These are phyloP conservation scores for Mythimna lalbum DNA, from an alignment of 2,888 invertebrate species.

Conservation along the genomic window DNA sequence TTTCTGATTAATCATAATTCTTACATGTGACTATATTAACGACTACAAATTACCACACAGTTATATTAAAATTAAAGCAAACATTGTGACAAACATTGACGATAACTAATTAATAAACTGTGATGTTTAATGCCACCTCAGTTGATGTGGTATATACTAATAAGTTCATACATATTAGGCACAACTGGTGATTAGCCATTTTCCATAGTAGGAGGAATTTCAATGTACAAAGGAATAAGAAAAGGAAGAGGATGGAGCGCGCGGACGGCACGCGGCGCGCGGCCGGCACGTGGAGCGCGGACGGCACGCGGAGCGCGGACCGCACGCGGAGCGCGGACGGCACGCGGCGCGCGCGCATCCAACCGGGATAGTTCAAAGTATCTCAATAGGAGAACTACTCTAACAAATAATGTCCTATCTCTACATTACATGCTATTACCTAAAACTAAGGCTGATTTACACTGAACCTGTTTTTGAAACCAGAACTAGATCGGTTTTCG, in stretches of 20 bases:
- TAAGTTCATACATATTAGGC: constrained; percentile 48
- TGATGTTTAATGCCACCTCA: constrained; percentile 35
- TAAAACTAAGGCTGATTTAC: constrained; percentile 18
- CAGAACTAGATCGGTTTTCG: no score
- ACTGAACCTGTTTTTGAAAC: not conserved
- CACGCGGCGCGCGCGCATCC: constrained; percentile 15
- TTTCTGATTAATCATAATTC: constrained; percentile 20
- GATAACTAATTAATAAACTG: constrained; percentile 26
- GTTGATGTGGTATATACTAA: constrained; percentile 32
- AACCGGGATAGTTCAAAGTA: constrained; percentile 34
- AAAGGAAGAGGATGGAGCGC: constrained; percentile 35
- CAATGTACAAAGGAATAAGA: constrained; percentile 58
- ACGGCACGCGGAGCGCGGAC: not conserved
- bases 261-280: constrained; percentile 1
- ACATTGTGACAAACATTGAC: constrained; percentile 36
- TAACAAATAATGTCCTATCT: constrained; percentile 19
- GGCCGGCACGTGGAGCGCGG: no score
- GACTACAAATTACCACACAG: constrained; percentile 32
- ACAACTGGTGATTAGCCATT: constrained; percentile 61
- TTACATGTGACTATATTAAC: constrained; percentile 33
- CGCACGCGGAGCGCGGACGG: no score
- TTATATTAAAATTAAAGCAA: constrained; percentile 41
- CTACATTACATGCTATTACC: constrained; percentile 14
- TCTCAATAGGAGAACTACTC: constrained; percentile 30
- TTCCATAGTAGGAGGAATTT: constrained; percentile 39